A percentile compares a stretch with the other conserved stretches of the same genome.
Conservation (phyloP, 2,797 vertebrate species). For the Pteronotus mesoamericanus region DNA sequence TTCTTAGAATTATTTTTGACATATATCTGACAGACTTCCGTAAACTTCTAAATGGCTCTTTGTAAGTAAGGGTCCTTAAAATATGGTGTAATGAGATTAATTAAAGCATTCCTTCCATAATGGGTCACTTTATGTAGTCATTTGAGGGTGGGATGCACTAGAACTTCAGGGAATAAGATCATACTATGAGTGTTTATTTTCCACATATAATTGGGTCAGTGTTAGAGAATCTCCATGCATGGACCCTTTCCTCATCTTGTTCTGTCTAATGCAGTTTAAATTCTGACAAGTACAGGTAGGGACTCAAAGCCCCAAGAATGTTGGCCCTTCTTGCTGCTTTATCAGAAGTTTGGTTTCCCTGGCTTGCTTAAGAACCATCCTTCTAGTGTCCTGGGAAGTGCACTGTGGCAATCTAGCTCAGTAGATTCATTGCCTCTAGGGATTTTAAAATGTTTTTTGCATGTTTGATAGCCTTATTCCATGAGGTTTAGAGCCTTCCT, state of each 20-base stretch:
- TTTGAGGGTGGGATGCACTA: neutral
- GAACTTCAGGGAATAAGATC: neutral
- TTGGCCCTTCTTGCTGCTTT: neutral
- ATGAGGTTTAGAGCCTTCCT: too few species aligned
- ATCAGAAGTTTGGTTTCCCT: neutral
- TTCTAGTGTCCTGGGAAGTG: neutral
- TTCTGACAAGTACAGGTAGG: neutral
- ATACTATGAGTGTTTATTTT: neutral
- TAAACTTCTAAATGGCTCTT: neutral
- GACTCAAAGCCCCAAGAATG: neutral
- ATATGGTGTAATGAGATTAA: neutral
- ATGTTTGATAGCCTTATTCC: too few species aligned
- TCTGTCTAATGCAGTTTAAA: neutral
- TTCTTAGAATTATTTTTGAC: neutral
- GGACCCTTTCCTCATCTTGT: neutral
- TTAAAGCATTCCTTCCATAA: neutral
- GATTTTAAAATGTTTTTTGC: too few species aligned
- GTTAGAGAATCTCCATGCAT: neutral
- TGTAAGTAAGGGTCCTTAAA: neutral
- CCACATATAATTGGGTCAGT: neutral
- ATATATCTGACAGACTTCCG: neutral
- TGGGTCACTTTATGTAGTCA: neutral
- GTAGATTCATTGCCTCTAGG: too few species aligned
- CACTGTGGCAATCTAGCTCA: neutral
- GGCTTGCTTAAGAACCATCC: neutral